A percentile compares a stretch with the other conserved stretches of the same genome.
phyloP scores from a whole-genome alignment of 2,888 invertebrate species.

The Aphrophora alni region DNA sequence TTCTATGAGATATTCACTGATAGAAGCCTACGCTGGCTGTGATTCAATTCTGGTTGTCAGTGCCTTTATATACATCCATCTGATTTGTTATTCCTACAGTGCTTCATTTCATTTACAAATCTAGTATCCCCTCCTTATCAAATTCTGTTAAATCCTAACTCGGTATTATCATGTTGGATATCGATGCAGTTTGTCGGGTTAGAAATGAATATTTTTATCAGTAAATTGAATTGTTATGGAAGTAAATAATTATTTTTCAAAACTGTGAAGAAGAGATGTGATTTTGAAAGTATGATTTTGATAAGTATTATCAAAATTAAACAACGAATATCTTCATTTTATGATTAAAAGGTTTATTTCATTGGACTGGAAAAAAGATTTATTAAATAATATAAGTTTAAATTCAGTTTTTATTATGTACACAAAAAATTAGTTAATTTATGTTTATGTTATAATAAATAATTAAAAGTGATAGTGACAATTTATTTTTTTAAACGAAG shows the following conservation, averaged over 20 bases:
- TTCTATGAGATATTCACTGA: not conserved
- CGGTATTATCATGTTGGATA: not conserved
- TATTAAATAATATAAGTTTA: too few relatives aligned
- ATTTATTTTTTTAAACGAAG: too few relatives aligned
- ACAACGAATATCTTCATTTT: too few relatives aligned
- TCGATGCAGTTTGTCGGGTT: not conserved
- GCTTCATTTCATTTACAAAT: constrained; percentile 4
- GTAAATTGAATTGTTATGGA: not conserved
- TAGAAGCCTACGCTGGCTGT: not conserved
- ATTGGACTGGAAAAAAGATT: too few relatives aligned
- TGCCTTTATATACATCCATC: not conserved
- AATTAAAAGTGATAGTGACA: too few relatives aligned
- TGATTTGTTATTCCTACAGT: not conserved
- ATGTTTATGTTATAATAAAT: too few relatives aligned
- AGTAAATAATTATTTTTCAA: not conserved
- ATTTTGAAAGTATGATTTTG: not conserved
- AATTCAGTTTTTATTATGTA: too few relatives aligned
- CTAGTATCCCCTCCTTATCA: not conserved
- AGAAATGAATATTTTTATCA: not conserved
- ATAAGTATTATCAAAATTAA: not conserved
- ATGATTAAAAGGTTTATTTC: too few relatives aligned
- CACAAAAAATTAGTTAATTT: too few relatives aligned
- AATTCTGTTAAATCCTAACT: not conserved
- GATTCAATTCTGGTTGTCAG: not conserved
- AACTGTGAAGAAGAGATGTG: not conserved